Evolutionary conservation across 2,797 vertebrate species (phyloP), one percentile per base, ranked within the genome.

Genomic region (Menidia menidia): DNA sequence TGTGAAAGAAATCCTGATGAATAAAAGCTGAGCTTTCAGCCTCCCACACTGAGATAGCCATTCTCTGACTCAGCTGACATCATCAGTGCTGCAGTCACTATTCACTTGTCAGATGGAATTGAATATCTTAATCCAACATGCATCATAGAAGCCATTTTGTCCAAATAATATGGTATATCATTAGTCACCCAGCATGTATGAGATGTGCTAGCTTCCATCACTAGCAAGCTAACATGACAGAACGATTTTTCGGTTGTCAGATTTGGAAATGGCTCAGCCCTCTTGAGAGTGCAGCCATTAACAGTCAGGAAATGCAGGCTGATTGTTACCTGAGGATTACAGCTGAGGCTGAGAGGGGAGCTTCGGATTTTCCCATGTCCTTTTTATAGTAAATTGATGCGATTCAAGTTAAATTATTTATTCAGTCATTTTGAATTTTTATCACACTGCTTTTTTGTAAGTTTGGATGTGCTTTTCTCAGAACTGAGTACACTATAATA

Each of bases 161-260:
- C 42, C 58, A 52, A 48, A 60, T 68, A 30, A 39, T 64, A 48
- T 60, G 6, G 33, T 62, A 31, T 68, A 41, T 73, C 57, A 48
- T 81, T 76, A 68, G 67, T 58, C 33, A 73, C 63, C 35, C 68
- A 32, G 41, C 43, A 55, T 52, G 44, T 75, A 58, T 60, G 55
- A 64, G 43, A 31, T n/a, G 44, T 70, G 61, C 68, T 78, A 68
- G 72, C 78, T 59, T 75, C 59, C 44, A 56, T 64, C 43, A 54
- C 47, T 19, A 75, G 52, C 44, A 52, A 77, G 68, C 62, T 81
- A 73, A 80, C 50, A 68, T 70, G 65, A 55, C 72, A 74, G 64
- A 66, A 33, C 8, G 13, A 80, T 73, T 77, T 81, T 72, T 83
- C 14, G 42, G 55, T 70, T 83, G 80, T 86, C 70, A 69, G 77